Conservation (phyloP, 2,797 vertebrate genomes). For the Liparis tanakae region DNA sequence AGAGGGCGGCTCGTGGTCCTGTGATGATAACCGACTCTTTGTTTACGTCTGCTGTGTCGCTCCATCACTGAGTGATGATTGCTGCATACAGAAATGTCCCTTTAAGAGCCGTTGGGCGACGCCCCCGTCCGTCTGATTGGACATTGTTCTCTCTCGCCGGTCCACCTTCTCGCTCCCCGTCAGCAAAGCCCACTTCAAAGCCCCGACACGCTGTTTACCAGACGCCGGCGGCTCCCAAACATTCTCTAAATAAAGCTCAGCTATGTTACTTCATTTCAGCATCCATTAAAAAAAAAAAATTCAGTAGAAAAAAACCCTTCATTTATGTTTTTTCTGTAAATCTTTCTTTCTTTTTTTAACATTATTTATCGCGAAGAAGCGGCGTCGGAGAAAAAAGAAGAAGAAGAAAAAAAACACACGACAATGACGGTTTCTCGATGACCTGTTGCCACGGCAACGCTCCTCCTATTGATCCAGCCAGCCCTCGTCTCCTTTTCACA, state of each 20-base stretch:
- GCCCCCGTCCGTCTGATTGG: slow-evolving; percentile 62
- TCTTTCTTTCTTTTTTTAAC: slow-evolving; percentile 30
- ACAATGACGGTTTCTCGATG: slow-evolving; percentile 74
- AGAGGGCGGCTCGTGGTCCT: too few species aligned
- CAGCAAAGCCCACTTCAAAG: slow-evolving; percentile 41
- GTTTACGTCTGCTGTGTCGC: slow-evolving; percentile 17
- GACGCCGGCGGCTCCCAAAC: slow-evolving; percentile 50
- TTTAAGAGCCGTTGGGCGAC: slow-evolving; percentile 35
- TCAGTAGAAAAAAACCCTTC: too few species aligned
- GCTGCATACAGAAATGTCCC: slow-evolving; percentile 34
- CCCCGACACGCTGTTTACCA: slow-evolving; percentile 46
- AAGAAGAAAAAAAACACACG: slow-evolving; percentile 35
- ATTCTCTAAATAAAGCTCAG: slow-evolving; percentile 38
- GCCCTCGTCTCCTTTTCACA: slow-evolving; percentile 70
- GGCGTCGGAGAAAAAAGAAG: neutral
- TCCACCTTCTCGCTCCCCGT: slow-evolving; percentile 59
- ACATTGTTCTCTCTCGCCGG: slow-evolving; percentile 67
- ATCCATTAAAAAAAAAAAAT: too few species aligned
- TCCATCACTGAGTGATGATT: slow-evolving; percentile 34
- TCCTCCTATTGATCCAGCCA: slow-evolving; percentile 77
- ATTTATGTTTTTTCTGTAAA: slow-evolving; percentile 29
- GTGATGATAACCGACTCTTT: neutral
- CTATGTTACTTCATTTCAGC: slow-evolving; percentile 33
- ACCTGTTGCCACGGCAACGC: slow-evolving; percentile 81
- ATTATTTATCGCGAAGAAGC: slow-evolving; percentile 34